Percentiles rank a stretch among this genome's conserved stretches.
These are phyloP conservation scores for Valencia hispanica DNA, from an alignment of 2,797 vertebrate genomes.

Conservation along the genomic window DNA sequence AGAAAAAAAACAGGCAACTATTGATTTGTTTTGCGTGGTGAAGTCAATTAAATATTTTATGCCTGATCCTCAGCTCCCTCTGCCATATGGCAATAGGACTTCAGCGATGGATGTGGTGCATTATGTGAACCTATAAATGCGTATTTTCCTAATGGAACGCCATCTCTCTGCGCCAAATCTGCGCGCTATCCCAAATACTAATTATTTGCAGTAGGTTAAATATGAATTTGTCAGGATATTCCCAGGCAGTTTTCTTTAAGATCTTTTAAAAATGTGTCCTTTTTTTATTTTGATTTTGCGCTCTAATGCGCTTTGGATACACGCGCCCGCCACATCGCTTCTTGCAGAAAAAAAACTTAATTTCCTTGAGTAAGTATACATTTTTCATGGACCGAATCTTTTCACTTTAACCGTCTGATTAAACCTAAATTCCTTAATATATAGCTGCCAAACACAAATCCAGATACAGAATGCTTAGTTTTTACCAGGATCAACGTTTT, in stretches of 20 bases:
- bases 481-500: neutral
- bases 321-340: neutral
- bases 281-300: neutral
- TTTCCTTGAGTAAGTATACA: neutral
- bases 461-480: neutral
- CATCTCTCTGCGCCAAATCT: neutral
- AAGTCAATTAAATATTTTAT: slow-evolving; percentile 14
- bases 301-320: slow-evolving; percentile 25
- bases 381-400: neutral
- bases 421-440: neutral
- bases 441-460: neutral
- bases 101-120: neutral
- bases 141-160: neutral
- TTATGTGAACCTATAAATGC: neutral
- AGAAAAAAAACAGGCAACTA: neutral
- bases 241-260: accelerated
- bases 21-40: slow-evolving; percentile 2
- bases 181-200: neutral
- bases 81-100: slow-evolving; percentile 36
- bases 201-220: neutral
- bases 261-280: neutral
- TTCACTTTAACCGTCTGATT: neutral
- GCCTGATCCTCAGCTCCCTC: slow-evolving; percentile 22
- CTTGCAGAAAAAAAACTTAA: neutral
- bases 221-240: neutral